Percentiles rank a stretch among this genome's conserved stretches.
Evolutionary conservation across 2,797 vertebrate species (phyloP).

Genomic region (Microctenopoma lineatum): DNA sequence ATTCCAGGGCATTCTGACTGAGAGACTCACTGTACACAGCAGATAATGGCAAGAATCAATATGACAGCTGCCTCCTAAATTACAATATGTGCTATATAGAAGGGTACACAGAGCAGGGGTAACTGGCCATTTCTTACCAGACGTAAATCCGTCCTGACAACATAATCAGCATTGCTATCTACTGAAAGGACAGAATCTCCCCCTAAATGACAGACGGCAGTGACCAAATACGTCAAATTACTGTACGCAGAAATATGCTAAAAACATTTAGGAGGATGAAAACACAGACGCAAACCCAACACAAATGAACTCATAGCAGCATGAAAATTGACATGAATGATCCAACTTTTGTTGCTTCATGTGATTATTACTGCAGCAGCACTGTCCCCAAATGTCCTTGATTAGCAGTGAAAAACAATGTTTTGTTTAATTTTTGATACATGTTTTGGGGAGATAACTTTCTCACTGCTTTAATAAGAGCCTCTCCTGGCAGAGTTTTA

Average conservation of each 20-base stretch:
- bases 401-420: conserved; percentile 43
- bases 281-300: conserved; percentile 40
- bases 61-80: conserved; percentile 73
- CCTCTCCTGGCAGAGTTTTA: conserved; percentile 69
- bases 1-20: conserved; percentile 12
- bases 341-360: conserved; percentile 25
- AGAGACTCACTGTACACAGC: conserved; percentile 29
- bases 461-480: conserved; percentile 61
- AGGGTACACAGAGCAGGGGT: conserved; percentile 38
- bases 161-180: conserved; percentile 60
- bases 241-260: conserved; percentile 39
- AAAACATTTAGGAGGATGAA: conserved; percentile 51
- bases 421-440: conserved; percentile 63
- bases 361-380: conserved; percentile 57
- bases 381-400: conserved; percentile 47
- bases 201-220: conserved; percentile 21
- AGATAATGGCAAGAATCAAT: conserved; percentile 60
- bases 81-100: conserved; percentile 44
- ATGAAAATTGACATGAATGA: conserved; percentile 23
- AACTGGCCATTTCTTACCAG: conserved; percentile 27
- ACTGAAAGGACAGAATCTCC: conserved; percentile 50
- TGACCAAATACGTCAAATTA: conserved; percentile 51
- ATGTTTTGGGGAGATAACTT: conserved; percentile 79
- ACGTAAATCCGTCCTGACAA: conserved; percentile 61
- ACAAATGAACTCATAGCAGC: conserved; percentile 46